Evolutionary conservation across 1,140 invertebrate genomes (phyloP), one percentile per base, ranked within the genome.

Genomic region (Brachionus calyciflorus): DNA sequence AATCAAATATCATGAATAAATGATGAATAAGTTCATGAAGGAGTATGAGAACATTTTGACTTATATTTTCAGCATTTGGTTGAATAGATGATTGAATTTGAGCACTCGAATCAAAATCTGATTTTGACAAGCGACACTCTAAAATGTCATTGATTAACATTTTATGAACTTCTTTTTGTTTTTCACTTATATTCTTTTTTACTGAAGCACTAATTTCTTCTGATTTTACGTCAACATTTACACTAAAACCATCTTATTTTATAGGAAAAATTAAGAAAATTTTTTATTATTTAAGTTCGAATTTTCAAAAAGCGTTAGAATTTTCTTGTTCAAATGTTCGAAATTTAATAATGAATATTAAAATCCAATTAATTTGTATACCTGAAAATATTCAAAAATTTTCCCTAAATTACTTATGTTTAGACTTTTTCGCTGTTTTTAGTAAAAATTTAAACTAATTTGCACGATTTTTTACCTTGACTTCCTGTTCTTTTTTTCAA

Each of bases 121-220:
- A 51, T 51, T 73, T 55, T 21, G n/a, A 51, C 6, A 73, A 24
- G 10, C 46, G n/a, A 14, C 28, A 6, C 19, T 73, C 30, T 2
- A 73, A 12, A 21, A 73, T 49, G 24, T 73, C 69, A 12, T 12
- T 30, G 33, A 73, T 73, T 37, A 73, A 40, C 2, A 51, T 10
- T 3, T 21, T 24, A 33, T 55, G 69, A 41, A 51, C 28, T 73
- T 51, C 69, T 55, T 51, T 73, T 55, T 73, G 46, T 10, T 55
- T 49, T 37, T 21, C 24, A 17, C 69, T 73, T 24, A 73, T 55
- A 30, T 73, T 73, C 24, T 73, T 48, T 24, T 73, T 73, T 14
- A 65, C 19, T 24, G 41, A 28, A 24, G 60, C 40, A 24, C 19
- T 14, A 24, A 17, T 30, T 60, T 65, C 40, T 24, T 65, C 60